Percentiles rank a stretch among this genome's conserved stretches.
phyloP scores from a whole-genome alignment of 2,888 invertebrate species.

The Muschampia plurimacula region DNA sequence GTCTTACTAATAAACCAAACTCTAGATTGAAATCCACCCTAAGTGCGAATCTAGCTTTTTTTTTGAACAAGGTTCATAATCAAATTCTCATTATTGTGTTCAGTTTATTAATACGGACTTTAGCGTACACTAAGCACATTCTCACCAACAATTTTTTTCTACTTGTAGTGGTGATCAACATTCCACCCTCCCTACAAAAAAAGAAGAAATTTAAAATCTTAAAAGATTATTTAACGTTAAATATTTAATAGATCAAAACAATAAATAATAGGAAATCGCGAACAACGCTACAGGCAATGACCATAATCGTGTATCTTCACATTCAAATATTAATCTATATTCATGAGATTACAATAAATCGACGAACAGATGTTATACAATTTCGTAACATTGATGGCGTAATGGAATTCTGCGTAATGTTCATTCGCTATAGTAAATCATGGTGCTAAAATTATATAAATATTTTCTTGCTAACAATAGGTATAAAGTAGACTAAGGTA shows the following conservation, averaged over 20 bases:
- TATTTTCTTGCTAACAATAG: neutral
- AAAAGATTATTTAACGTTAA: too few species aligned
- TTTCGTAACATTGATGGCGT: neutral
- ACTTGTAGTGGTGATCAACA: too few species aligned
- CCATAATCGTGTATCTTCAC: constrained; percentile 5
- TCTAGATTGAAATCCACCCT: too few species aligned
- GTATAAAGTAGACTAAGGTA: neutral
- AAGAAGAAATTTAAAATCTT: too few species aligned
- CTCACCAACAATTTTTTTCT: too few species aligned
- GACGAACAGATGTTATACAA: neutral
- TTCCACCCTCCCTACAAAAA: too few species aligned
- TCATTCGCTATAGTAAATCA: neutral
- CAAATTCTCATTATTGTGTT: too few species aligned
- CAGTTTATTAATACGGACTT: too few species aligned
- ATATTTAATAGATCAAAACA: neutral
- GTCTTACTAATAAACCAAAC: too few species aligned
- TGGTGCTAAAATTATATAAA: neutral
- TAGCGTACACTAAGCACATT: too few species aligned
- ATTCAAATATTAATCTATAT: constrained; percentile 9
- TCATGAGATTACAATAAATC: constrained; percentile 2
- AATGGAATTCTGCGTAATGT: neutral
- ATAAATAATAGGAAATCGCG: neutral
- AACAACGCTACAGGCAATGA: neutral
- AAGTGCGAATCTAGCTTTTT: too few species aligned
- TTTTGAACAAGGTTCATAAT: too few species aligned